These are phyloP conservation scores for Chloroceryle inda DNA, from an alignment of 2,797 vertebrate genomes.

Conservation along the genomic window DNA sequence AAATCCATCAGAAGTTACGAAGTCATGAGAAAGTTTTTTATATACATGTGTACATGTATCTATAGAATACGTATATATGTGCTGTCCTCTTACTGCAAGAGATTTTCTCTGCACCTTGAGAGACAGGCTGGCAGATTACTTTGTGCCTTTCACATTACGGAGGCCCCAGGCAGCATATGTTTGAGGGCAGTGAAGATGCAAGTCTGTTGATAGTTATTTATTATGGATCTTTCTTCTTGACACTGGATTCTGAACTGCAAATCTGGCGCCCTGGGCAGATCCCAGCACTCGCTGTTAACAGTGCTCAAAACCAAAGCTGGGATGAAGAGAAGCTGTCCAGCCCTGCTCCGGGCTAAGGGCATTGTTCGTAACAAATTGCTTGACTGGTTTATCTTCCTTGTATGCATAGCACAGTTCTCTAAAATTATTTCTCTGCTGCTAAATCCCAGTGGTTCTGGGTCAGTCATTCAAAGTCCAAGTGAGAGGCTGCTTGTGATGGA, in stretches of 20 bases:
- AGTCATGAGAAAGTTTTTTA: background rate
- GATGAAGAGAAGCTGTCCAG: slow-evolving; percentile 24
- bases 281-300: background rate
- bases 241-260: background rate
- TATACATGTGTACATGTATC: background rate
- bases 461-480: background rate
- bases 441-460: slow-evolving; percentile 34
- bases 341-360: background rate
- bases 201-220: background rate
- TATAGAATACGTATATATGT: background rate
- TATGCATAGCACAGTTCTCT: background rate
- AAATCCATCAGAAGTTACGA: background rate
- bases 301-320: background rate
- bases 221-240: background rate
- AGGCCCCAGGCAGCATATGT: background rate
- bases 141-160: background rate
- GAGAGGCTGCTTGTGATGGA: background rate
- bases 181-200: background rate
- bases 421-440: slow-evolving; percentile 29
- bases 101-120: background rate
- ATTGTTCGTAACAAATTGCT: slow-evolving; percentile 16
- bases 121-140: background rate
- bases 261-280: slow-evolving; percentile 2
- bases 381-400: slow-evolving; percentile 27
- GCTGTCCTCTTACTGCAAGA: background rate